Base-by-base conservation (phyloP, 2,797 vertebrate genomes). In the Nyctibius grandis region DNA sequence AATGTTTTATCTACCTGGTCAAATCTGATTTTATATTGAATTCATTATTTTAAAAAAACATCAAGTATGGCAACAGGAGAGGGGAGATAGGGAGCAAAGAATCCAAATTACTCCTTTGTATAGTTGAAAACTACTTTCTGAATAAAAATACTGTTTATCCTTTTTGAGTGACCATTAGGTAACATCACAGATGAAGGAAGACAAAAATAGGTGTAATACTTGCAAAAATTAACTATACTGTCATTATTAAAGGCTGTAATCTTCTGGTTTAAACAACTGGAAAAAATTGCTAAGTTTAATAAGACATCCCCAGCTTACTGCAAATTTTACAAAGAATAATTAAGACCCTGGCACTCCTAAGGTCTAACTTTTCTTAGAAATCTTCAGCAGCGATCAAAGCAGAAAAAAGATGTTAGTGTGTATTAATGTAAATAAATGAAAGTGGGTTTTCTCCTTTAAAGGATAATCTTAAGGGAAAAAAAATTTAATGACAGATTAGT, bases 381-480 rank as follows among this genome's bases (percentile, higher is more conserved):
- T 61, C 42, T 42, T 61, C 13, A 25, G 15, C 13, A 47, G 22
- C 75, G 12, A 68, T 73, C 54, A 92, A 64, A 79, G 68, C 56
- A 47, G 40, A 60, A 44, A 44, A 76, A 95, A 75, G 44, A 48
- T 44, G 31, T 45, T 54, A 44, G 44, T 70, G 26, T 51, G 51
- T 40, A 83, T 60, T 53, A 65, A 51, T 48, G 72, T 47, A 88
- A 89, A 74, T 28, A 64, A 56, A 60, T 26, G 10, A 75, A 82
- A 74, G 29, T 50, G 36, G 17, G 11, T 88, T 96, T 94, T 77
- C 12, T 54, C 53, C 54, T 89, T 81, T 75, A 93, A 34, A n/a
- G 40, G 64, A 78, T 72, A 63, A n/a, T 64, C 9, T 68, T 73
- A 74, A 70, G 40, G 74, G 64, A 34, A 85, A 48, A 29, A 40